Evolutionary conservation across 2,888 invertebrate species (phyloP).

Genomic region (Diloba caeruleocephala): DNA sequence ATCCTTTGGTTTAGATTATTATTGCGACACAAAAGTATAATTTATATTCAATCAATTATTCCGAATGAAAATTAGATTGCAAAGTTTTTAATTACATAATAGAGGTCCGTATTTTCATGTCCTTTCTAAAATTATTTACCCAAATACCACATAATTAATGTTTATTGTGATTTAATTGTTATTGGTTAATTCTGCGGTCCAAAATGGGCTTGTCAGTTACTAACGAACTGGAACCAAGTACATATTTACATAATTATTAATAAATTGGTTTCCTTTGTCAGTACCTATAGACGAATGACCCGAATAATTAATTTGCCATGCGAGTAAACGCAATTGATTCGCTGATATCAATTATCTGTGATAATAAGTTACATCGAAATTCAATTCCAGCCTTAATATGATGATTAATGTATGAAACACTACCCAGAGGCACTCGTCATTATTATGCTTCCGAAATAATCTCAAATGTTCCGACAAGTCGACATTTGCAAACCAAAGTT

Average conservation of each 20-base stretch:
- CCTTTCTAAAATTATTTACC: slow-evolving; percentile 20
- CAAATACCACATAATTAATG: slow-evolving; percentile 16
- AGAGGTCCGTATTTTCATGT: slow-evolving; percentile 5
- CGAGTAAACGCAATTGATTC: slow-evolving; percentile 11
- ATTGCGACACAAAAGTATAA: too few relatives aligned
- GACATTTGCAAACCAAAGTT: slow-evolving; percentile 14
- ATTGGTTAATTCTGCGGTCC: slow-evolving; percentile 20
- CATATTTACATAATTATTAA: slow-evolving; percentile 19
- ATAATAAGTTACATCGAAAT: slow-evolving; percentile 23
- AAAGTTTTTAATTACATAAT: slow-evolving; percentile 28
- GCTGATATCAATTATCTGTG: slow-evolving; percentile 18
- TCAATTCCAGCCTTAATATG: slow-evolving; percentile 18
- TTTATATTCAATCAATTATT: too few relatives aligned
- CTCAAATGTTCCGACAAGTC: slow-evolving; percentile 12
- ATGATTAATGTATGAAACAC: slow-evolving; percentile 20
- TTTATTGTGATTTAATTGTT: slow-evolving; percentile 30
- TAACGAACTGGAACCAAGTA: slow-evolving; percentile 13
- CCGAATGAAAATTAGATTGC: not conserved
- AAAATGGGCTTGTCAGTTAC: slow-evolving; percentile 1
- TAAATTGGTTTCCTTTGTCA: slow-evolving; percentile 37
- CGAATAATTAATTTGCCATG: slow-evolving; percentile 20
- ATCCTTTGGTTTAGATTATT: too few relatives aligned
- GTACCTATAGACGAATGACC: slow-evolving; percentile 9
- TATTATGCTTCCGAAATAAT: slow-evolving; percentile 32
- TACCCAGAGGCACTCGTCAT: slow-evolving; percentile 29